These are phyloP conservation scores for cat (Felis catus) DNA, from an alignment of 2,113 vertebrate genomes.

Conservation along the genomic window F.catus_Fca126_mat1.0 CM031425.1:208001-208500, in stretches of 20 bases:
- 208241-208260: neutral
- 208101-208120: constrained; percentile 17
- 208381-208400: neutral
- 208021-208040: constrained; percentile 57
- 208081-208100: neutral
- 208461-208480: neutral
- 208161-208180: constrained; percentile 29
- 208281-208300: neutral
- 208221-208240: neutral
- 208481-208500: neutral
- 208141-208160: neutral
- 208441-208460: neutral
- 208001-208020: constrained; percentile 27
- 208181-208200: neutral
- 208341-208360: neutral
- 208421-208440: constrained; percentile 25
- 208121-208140: neutral
- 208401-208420: rapidly evolving
- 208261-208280: neutral
- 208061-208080: neutral
- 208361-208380: neutral
- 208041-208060: neutral
- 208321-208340: constrained; percentile 22
- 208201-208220: neutral
- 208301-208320: neutral